Base-by-base conservation (phyloP, 2,888 invertebrate genomes). In the Miltochrista miniata region DNA sequence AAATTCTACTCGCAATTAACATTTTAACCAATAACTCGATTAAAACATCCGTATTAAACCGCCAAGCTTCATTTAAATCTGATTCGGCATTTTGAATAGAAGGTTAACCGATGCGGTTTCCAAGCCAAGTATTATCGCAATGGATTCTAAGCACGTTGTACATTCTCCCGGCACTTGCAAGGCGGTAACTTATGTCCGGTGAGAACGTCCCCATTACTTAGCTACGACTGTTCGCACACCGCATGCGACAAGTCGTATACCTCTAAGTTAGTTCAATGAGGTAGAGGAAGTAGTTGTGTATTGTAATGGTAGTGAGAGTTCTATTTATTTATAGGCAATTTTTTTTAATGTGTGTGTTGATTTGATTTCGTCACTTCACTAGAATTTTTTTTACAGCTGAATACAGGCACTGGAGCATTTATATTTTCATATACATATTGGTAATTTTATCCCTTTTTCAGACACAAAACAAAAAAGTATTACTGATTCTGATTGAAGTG, bases 21-120 rank as follows among this genome's bases (percentile, higher is more conserved):
- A 24, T 24, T 24, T 8, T n/a, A n/a, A 75, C 68, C 53, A 66
- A 66, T 68, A 15, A 18, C n/a, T 7, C 8, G 9, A 33, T 15
- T 15, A 33, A n/a, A 12, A n/a, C n/a, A 10, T 12, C 15, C 7
- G 31, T 7, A 31, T 15, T 37, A 31, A 30, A 37, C n/a, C n/a
- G 12, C 15, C 37, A 36, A 45, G n/a, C 37, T n/a, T n/a, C 14
- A 45, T n/a, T 37, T 9, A 4, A n/a, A 24, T 33, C 18, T 13
- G 13, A 48, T 24, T 42, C 12, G 14, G 30, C 15, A 36, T 38
- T 30, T 36, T 48, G 39, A 48, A 42, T 36, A 37, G 42, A 31
- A 33, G 29, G 34, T 48, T 38, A 45, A 45, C 40, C 31, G 34
- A 18, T 18, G n/a, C 4, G 12, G 42, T 18, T 15, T 40, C 10